Percentiles rank a stretch among this genome's conserved stretches.
phyloP scores from a whole-genome alignment of 2,113 vertebrate genomes.

The Corydoras maculifer region DNA sequence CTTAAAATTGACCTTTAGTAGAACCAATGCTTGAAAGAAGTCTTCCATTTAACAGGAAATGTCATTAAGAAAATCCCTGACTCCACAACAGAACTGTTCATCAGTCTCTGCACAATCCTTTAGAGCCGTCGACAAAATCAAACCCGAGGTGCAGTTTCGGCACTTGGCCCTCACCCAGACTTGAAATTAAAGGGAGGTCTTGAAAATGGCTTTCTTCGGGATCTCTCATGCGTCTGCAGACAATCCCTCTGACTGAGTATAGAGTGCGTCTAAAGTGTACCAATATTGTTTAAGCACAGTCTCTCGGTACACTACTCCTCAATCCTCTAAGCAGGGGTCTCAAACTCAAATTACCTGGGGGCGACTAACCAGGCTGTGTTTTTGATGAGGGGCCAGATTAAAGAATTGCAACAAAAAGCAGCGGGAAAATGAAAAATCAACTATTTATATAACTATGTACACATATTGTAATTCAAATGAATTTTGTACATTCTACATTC shows the following conservation, averaged over 20 bases:
- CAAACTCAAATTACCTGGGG: too few relatives aligned
- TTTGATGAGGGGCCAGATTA: too few relatives aligned
- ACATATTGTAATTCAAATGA: too few relatives aligned
- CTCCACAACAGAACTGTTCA: slow-evolving; percentile 14
- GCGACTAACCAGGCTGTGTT: too few relatives aligned
- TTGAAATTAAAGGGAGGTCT: slow-evolving; percentile 24
- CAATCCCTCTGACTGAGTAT: slow-evolving; percentile 10
- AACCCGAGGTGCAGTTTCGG: slow-evolving; percentile 18
- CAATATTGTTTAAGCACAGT: slow-evolving; percentile 23
- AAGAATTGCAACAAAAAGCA: too few relatives aligned
- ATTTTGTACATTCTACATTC: too few relatives aligned
- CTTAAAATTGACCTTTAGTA: too few relatives aligned
- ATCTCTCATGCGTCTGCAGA: neutral
- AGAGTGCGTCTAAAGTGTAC: slow-evolving; percentile 10
- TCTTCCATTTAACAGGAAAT: neutral
- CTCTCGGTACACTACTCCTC: slow-evolving; percentile 33
- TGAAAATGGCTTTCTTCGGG: slow-evolving; percentile 21
- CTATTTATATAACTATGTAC: slow-evolving; percentile 22
- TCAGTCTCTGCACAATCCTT: slow-evolving; percentile 16
- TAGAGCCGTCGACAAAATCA: slow-evolving; percentile 8
- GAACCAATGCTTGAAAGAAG: neutral
- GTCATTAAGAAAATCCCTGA: slow-evolving; percentile 35
- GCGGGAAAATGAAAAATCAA: too few relatives aligned
- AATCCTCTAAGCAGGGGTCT: slow-evolving; percentile 18
- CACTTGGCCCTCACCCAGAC: slow-evolving; percentile 3